Base-by-base conservation (phyloP, 2,797 vertebrate genomes). In the Phoxinus dragarum region DNA sequence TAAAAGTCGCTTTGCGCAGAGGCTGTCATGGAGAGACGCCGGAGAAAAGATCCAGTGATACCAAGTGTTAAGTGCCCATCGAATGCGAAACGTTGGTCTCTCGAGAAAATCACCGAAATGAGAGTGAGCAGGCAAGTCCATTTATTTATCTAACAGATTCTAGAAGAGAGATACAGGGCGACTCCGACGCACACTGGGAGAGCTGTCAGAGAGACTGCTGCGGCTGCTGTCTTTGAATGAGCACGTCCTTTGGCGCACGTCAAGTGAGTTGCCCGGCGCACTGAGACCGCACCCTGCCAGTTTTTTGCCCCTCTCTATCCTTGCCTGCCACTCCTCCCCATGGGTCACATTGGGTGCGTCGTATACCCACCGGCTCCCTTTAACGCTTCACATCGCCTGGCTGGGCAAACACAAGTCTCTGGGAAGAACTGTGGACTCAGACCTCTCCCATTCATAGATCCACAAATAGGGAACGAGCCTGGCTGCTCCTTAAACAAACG, bases 241-340 rank as follows among this genome's bases (percentile, higher is more conserved):
- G 83, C 49, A 67, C 79, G 79, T 84, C 85, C 81, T 85, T 83
- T 84, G 69, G 90, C 93, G 93, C 91, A 91, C 91, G 92, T 90
- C 91, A 96, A 96, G 94, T 95, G 96, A 95, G 95, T 94, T 95
- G 96, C 94, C 61, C 95, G 95, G 95, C 96, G 96, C 95, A 95
- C 95, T 94, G 94, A 96, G 97, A 97, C 97, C 96, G 96, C 96
- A 96, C 97, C 97, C 97, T 97, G 94, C 94, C 96, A 96, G 94
- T 92, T 93, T 92, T 95, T 92, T 93, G 93, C 94, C 94, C 83
- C 75, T 84, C 56, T 93, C 91, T 95, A 94, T 95, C 94, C 95
- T 93, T 94, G 93, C 95, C 95, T 96, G 94, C 92, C 91, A 92
- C 92, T 93, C 94, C 93, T 93, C 93, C 94, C 92, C 92, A 88